phyloP scores from a whole-genome alignment of 2,113 vertebrate genomes.

The Pangasianodon hypophthalmus region DNA sequence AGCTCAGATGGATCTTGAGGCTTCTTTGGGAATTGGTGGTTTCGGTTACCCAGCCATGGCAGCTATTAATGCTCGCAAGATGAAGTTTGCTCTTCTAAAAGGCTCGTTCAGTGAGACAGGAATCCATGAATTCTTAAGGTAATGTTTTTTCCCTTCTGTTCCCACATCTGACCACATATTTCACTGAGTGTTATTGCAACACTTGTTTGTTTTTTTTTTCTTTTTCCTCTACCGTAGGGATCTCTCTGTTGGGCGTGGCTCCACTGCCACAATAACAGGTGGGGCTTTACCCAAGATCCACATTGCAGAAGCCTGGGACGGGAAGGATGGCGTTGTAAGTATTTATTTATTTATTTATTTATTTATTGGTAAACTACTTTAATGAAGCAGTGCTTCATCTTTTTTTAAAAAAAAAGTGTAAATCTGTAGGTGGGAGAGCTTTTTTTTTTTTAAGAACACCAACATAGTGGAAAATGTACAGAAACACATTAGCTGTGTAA shows the following conservation, averaged over 20 bases:
- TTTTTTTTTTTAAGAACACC: neutral
- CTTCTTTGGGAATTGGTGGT: slow-evolving; percentile 89
- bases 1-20: slow-evolving; percentile 88
- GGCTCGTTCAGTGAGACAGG: slow-evolving; percentile 91
- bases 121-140: slow-evolving; percentile 80
- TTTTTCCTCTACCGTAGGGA: slow-evolving; percentile 72
- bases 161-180: neutral
- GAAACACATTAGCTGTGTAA: neutral
- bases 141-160: neutral
- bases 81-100: slow-evolving; percentile 93
- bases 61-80: slow-evolving; percentile 91
- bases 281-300: slow-evolving; percentile 84
- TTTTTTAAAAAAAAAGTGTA: neutral
- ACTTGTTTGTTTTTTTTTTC: neutral
- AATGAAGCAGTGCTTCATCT: neutral
- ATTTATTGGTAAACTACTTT: neutral
- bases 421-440: neutral
- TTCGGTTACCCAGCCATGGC: slow-evolving; percentile 98
- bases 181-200: too few species aligned
- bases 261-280: slow-evolving; percentile 85
- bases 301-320: slow-evolving; percentile 87
- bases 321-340: slow-evolving; percentile 92
- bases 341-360: neutral
- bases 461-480: neutral
- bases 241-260: slow-evolving; percentile 92